Evolutionary conservation across 1,140 invertebrate species (phyloP).

Genomic region (Tribolium madens): DNA sequence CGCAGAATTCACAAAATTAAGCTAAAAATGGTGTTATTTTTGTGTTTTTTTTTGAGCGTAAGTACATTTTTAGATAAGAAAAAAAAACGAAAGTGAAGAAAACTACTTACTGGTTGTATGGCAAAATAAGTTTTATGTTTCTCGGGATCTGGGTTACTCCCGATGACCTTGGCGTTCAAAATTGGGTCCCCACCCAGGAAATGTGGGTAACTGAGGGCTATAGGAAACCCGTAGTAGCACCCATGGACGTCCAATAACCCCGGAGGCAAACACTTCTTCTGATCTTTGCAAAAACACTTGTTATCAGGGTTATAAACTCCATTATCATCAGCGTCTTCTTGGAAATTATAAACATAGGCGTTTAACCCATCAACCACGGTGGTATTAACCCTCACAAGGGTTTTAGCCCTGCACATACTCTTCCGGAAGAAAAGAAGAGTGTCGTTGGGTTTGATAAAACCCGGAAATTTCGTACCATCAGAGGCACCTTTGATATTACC

Average conservation of each 20-base stretch:
- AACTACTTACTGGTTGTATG: conserved; percentile 78
- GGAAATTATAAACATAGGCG: conserved; percentile 77
- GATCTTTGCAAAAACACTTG: conserved; percentile 80
- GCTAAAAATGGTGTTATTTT: too few species aligned
- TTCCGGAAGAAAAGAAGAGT: conserved; percentile 83
- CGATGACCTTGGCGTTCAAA: conserved; percentile 76
- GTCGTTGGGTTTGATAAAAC: conserved; percentile 76
- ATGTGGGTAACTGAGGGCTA: conserved; percentile 89
- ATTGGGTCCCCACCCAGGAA: conserved; percentile 81
- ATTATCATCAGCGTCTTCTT: conserved; percentile 81
- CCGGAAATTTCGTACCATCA: conserved; percentile 87
- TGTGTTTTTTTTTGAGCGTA: too few species aligned
- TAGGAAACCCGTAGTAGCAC: conserved; percentile 88
- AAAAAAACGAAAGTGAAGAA: too few species aligned
- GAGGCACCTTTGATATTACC: conserved; percentile 82
- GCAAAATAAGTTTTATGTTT: conserved; percentile 79
- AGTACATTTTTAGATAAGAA: too few species aligned
- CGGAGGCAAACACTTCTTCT: conserved; percentile 74
- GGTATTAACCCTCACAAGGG: conserved; percentile 73
- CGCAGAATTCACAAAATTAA: too few species aligned
- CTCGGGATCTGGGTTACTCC: conserved; percentile 75
- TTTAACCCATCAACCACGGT: conserved; percentile 70
- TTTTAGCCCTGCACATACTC: conserved; percentile 82
- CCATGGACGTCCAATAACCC: conserved; percentile 83
- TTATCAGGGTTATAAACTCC: conserved; percentile 77